A percentile compares a stretch with the other conserved stretches of the same genome.
Conservation (phyloP, 2,113 vertebrate species). For the Lepidiolamprologus cunningtoni region DNA sequence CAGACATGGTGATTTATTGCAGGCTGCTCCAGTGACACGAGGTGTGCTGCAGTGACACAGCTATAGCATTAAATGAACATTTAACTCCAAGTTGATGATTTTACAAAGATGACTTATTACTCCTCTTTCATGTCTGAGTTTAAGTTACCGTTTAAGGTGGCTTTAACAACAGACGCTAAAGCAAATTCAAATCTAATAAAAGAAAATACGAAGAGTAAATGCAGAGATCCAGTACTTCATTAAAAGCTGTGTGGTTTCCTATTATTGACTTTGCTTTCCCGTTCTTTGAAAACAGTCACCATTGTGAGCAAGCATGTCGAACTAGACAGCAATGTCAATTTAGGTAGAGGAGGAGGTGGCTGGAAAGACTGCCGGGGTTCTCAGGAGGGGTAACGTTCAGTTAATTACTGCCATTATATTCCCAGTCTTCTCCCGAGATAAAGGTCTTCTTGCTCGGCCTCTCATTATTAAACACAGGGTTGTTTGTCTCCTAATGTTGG, state of each 20-base stretch:
- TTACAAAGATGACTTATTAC: not conserved
- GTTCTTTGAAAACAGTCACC: not conserved
- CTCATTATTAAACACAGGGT: constrained; percentile 31
- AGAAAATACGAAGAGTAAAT: not conserved
- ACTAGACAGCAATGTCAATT: constrained; percentile 1
- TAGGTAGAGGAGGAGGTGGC: not conserved
- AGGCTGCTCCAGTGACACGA: not conserved
- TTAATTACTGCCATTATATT: constrained; percentile 54
- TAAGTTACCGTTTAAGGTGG: not conserved
- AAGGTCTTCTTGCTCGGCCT: not conserved
- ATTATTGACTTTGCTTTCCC: not conserved
- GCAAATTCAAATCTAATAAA: not conserved
- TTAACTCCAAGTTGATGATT: not conserved
- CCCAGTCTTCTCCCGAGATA: constrained; percentile 14
- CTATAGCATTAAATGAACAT: not conserved
- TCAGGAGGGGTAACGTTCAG: constrained; percentile 13
- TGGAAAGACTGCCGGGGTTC: not conserved
- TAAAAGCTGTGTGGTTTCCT: not conserved
- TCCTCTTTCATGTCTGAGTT: not conserved
- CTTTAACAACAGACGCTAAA: not conserved
- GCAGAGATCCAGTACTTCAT: not conserved
- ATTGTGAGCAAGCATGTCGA: not conserved
- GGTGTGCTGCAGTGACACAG: not conserved
- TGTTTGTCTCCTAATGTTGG: constrained; percentile 16
- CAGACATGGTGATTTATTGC: constrained; percentile 3